Percentiles rank a stretch among this genome's conserved stretches.
Evolutionary conservation across 2,113 vertebrate species (phyloP).

Genomic region (Peromyscus maniculatus): DNA sequence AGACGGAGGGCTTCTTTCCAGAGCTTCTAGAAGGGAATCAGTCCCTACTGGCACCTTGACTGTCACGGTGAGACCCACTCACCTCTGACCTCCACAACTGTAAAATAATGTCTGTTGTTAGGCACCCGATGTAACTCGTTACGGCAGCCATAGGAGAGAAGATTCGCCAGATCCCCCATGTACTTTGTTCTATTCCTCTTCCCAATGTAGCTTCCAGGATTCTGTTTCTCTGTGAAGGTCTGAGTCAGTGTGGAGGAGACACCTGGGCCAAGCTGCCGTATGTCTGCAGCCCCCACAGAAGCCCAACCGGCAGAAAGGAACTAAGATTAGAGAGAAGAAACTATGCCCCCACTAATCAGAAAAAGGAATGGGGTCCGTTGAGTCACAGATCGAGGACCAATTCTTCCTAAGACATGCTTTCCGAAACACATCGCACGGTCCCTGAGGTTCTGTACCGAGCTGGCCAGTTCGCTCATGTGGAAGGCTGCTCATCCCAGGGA

Average conservation of each 20-base stretch:
- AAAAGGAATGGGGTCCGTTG: constrained; percentile 51
- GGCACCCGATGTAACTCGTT: not conserved
- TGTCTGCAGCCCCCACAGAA: not conserved
- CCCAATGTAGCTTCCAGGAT: not conserved
- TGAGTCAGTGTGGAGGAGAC: not conserved
- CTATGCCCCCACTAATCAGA: constrained; percentile 65
- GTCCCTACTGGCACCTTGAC: not conserved
- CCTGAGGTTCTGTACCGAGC: not conserved
- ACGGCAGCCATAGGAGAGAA: not conserved
- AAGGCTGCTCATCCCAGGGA: constrained; percentile 55
- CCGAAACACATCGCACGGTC: constrained; percentile 71
- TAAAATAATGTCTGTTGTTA: not conserved
- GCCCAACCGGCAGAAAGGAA: not conserved
- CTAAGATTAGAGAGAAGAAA: constrained; percentile 21
- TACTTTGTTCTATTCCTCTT: not conserved
- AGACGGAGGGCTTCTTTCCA: not conserved
- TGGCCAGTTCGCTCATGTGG: not conserved
- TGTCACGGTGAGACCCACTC: not conserved
- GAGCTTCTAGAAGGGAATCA: not conserved
- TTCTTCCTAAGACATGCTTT: constrained; percentile 72
- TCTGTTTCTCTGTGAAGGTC: constrained; percentile 6
- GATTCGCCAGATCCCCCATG: not conserved
- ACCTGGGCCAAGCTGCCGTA: not conserved
- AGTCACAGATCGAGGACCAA: constrained; percentile 63
- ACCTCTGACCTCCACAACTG: not conserved